Evolutionary conservation across 2,888 invertebrate genomes (phyloP).

Genomic region (Sinopyrophorus schimmeli): DNA sequence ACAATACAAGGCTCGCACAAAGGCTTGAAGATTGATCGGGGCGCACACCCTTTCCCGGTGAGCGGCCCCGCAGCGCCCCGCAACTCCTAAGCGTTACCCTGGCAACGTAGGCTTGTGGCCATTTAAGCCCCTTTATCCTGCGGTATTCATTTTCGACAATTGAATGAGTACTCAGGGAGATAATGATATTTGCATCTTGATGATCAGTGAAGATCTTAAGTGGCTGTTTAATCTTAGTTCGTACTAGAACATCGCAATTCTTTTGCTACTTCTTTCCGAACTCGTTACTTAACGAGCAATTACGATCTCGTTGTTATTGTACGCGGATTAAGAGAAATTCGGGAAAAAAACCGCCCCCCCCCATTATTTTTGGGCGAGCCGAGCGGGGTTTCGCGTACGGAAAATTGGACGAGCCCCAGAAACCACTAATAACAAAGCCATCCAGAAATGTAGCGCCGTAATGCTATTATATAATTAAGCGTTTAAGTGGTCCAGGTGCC

Average conservation of each 20-base stretch:
- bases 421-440: slow-evolving; percentile 22
- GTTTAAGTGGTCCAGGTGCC: slow-evolving; percentile 27
- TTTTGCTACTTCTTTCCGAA: too few relatives aligned
- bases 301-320: too few relatives aligned
- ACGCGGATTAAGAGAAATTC: too few relatives aligned
- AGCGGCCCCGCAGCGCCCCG: slow-evolving; percentile 36
- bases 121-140: slow-evolving; percentile 53
- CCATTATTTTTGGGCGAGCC: too few relatives aligned
- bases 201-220: slow-evolving; percentile 46
- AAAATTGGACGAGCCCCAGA: slow-evolving; percentile 10
- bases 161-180: slow-evolving; percentile 55
- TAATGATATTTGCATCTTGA: slow-evolving; percentile 55
- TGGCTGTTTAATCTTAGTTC: slow-evolving; percentile 42
- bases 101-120: slow-evolving; percentile 52
- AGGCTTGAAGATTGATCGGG: slow-evolving; percentile 53
- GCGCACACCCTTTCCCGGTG: slow-evolving; percentile 53
- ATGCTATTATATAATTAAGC: slow-evolving; percentile 26
- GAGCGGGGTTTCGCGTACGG: too few relatives aligned
- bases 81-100: slow-evolving; percentile 44
- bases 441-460: slow-evolving; percentile 17
- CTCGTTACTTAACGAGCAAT: too few relatives aligned
- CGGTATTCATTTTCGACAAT: slow-evolving; percentile 55
- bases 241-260: slow-evolving; percentile 11
- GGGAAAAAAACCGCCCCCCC: too few relatives aligned
- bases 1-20: slow-evolving; percentile 50